phyloP scores from a whole-genome alignment of 2,113 vertebrate genomes.

The Mormoops blainvillei region DNA sequence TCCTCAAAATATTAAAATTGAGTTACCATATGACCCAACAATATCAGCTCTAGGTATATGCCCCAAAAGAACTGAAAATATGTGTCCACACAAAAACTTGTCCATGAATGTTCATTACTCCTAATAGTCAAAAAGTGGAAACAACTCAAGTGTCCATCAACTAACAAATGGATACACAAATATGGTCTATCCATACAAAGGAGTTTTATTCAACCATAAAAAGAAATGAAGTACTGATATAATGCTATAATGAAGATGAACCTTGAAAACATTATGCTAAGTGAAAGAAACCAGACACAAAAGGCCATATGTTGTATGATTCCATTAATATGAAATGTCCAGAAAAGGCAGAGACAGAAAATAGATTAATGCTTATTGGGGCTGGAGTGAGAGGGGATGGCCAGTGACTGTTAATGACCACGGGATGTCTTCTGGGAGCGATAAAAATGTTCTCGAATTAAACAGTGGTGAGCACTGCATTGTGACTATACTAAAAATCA shows the following conservation, averaged over 20 bases:
- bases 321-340: background rate
- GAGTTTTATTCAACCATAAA: background rate
- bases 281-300: background rate
- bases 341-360: background rate
- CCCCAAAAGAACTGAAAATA: background rate
- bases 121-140: background rate
- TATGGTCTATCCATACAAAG: background rate
- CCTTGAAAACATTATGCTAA: background rate
- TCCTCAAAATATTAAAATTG: background rate
- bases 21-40: background rate
- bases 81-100: background rate
- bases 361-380: background rate
- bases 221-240: background rate
- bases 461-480: background rate
- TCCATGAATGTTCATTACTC: background rate
- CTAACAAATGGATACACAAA: background rate
- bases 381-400: background rate
- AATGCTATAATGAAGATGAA: background rate
- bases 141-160: background rate
- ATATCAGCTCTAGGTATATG: background rate
- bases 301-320: background rate
- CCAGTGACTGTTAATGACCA: background rate
- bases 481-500: background rate
- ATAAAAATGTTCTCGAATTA: conserved; percentile 3
- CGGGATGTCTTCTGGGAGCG: background rate